phyloP scores from a whole-genome alignment of 2,888 invertebrate genomes.

The Stictocephala bisonia region DNA sequence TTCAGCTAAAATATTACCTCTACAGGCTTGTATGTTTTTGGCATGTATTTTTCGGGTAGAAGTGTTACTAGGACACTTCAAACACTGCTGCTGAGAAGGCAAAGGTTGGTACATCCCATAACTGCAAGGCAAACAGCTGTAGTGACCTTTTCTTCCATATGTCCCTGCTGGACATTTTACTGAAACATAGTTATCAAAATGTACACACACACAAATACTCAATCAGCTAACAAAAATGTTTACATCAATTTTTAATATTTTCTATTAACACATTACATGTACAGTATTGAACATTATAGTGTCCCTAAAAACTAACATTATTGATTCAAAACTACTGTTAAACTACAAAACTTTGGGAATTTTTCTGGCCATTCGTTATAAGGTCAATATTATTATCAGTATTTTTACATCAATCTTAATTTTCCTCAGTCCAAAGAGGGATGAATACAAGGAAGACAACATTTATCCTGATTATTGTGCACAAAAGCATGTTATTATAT shows the following conservation, averaged over 20 bases:
- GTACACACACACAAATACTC: too few relatives aligned
- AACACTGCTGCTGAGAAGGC: constrained; percentile 69
- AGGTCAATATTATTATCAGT: too few relatives aligned
- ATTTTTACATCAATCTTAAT: too few relatives aligned
- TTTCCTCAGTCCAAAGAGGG: too few relatives aligned
- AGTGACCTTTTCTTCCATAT: constrained; percentile 69
- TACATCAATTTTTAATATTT: neutral
- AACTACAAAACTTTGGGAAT: too few relatives aligned
- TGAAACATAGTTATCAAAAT: too few relatives aligned
- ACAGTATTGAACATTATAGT: neutral
- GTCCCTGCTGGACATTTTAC: constrained; percentile 76
- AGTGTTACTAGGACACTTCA: constrained; percentile 69
- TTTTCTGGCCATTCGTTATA: too few relatives aligned
- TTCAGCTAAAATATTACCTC: too few relatives aligned
- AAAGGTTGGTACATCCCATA: constrained; percentile 71
- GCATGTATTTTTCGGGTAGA: constrained; percentile 69
- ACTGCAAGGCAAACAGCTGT: constrained; percentile 71
- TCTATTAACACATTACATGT: neutral
- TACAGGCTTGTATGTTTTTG: constrained; percentile 67
- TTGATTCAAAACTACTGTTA: neutral
- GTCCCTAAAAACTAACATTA: neutral
- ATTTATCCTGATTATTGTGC: too few relatives aligned
- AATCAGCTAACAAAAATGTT: too few relatives aligned
- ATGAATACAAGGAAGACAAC: too few relatives aligned
- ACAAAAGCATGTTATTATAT: too few relatives aligned